Percentiles rank a stretch among this genome's conserved stretches.
Conservation (phyloP, 2,888 invertebrate species). For the Sycophila texana region DNA sequence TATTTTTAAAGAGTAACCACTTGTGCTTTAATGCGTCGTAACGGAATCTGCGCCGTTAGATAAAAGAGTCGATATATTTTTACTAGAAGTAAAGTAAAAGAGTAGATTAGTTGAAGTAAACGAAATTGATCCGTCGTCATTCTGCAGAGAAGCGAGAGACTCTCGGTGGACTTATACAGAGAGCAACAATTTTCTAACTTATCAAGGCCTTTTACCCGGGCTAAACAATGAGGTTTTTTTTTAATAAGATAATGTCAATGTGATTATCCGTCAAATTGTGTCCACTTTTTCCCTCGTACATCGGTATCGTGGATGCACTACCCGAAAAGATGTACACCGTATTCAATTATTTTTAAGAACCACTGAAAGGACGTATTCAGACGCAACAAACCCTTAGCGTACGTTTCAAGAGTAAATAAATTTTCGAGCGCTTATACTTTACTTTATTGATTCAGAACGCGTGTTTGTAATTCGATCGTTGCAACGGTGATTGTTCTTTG, state of each 20-base stretch:
- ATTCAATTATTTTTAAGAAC: conserved; percentile 24
- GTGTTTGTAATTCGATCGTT: neutral
- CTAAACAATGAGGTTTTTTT: neutral
- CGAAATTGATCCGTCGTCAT: conserved; percentile 29
- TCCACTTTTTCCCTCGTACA: neutral
- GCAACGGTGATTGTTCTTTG: neutral
- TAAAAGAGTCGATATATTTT: no score
- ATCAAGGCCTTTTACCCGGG: neutral
- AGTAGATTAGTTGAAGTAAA: neutral
- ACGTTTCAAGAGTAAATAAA: neutral
- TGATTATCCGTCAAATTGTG: conserved; percentile 10
- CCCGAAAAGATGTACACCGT: neutral
- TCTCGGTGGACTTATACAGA: conserved; percentile 32
- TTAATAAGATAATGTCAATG: conserved; percentile 1
- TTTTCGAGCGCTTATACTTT: conserved; percentile 23
- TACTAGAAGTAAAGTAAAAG: neutral
- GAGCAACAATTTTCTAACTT: conserved; percentile 19
- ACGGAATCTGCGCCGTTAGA: no score
- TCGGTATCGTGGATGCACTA: neutral
- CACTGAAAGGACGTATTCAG: conserved; percentile 14
- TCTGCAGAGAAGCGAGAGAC: conserved; percentile 2
- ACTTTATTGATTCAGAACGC: neutral
- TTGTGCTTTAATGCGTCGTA: no score
- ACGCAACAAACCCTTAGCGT: neutral
- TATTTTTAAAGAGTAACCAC: no score